Percentiles rank a stretch among this genome's conserved stretches.
These are phyloP conservation scores for Coecobrya sp. DNA, from an alignment of 2,888 invertebrate genomes.

Conservation along the genomic window DNA sequence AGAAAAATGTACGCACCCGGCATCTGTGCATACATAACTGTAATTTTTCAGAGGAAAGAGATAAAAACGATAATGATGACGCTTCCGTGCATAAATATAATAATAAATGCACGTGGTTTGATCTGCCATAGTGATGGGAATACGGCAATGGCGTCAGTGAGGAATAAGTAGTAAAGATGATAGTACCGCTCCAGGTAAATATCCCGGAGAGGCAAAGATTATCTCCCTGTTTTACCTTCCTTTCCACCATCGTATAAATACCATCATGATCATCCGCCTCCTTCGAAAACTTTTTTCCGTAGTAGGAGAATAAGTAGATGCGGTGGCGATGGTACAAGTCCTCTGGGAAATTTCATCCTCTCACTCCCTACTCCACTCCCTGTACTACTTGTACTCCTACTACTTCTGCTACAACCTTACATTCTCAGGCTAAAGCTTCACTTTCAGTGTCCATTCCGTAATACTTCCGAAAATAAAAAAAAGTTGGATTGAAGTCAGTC, in stretches of 20 bases:
- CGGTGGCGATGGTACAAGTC: constrained; percentile 36
- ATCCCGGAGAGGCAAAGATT: constrained; percentile 61
- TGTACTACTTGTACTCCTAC: background rate
- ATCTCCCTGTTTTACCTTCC: constrained; percentile 54
- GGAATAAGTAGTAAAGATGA: constrained; percentile 31
- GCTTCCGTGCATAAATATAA: constrained; percentile 25
- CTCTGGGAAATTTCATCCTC: constrained; percentile 68
- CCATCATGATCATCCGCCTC: constrained; percentile 22
- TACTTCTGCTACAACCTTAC: background rate
- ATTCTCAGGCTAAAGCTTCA: background rate
- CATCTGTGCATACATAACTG: background rate
- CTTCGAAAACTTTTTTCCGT: background rate
- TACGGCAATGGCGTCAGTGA: background rate
- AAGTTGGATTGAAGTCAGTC: constrained; percentile 18
- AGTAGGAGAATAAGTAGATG: constrained; percentile 35
- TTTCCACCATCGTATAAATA: background rate
- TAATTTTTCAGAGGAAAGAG: background rate
- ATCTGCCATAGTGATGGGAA: background rate
- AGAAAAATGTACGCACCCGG: background rate
- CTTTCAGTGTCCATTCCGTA: background rate
- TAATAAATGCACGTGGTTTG: constrained; percentile 9
- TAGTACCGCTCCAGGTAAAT: constrained; percentile 35
- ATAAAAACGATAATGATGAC: constrained; percentile 5
- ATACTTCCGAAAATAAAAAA: background rate
- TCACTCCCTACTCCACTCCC: background rate